Evolutionary conservation across 2,113 vertebrate species (phyloP), one percentile per base, ranked within the genome.

Genomic region (Boleophthalmus pectinirostris): DNA sequence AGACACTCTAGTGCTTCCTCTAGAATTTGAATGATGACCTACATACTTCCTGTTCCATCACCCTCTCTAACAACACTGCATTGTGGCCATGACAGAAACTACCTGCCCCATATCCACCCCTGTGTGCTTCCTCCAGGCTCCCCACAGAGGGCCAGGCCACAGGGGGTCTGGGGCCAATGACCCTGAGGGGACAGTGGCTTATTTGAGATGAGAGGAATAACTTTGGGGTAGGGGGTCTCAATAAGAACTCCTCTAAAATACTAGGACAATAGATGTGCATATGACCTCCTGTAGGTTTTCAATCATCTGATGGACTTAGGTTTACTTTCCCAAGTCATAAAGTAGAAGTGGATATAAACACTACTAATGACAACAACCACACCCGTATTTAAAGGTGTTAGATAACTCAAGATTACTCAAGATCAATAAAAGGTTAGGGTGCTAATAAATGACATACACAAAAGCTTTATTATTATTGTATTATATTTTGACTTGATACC

Each of bases 121-220:
- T 74, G 53, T 81, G 75, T 82, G 65, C 83, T 85, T 75, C 77
- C 79, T 74, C 18, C 68, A 58, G 75, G 67, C 74, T 81, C 87
- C 84, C 83, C 4, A 13, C 13, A 68, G 90, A 70, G 76, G 73
- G 74, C 24, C 51, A 8, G 72, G 46, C 63, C 82, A 74, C 84
- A 69, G 89, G 87, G 73, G 71, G 74, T 58, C 74, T 80, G 25
- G 1, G 51, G 72, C 85, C 71, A 70, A 12, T 74, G 72, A 82
- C 84, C 91, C 91, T 70, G 72, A 83, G 89, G 91, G 88, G 78
- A 86, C 80, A 74, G 23, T 71, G 58, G 69, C 57, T 79, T 79
- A 70, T 77, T 77, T 69, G 81, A 86, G 82, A 85, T 83, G 75
- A 89, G 72, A 83, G 74, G 82, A 90, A 88, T 76, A 86, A 87